Conservation (phyloP, 2,888 invertebrate genomes). For the Drosophila helvetica region DNA sequence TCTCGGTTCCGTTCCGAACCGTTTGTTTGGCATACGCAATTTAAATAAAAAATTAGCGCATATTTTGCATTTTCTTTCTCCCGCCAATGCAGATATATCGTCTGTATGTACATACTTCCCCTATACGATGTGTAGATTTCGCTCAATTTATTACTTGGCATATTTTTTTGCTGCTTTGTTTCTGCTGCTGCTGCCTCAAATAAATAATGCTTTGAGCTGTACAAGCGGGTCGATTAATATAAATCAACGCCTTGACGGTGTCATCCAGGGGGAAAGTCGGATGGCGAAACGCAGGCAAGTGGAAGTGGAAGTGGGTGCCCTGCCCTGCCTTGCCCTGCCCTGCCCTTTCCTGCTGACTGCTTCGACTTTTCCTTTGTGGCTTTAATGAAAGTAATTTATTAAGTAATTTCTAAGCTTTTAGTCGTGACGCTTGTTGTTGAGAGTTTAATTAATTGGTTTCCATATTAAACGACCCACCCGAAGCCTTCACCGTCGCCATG, state of each 20-base stretch:
- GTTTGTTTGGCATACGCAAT: slow-evolving; percentile 59
- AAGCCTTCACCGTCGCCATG: slow-evolving; percentile 51
- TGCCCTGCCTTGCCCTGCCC: slow-evolving; percentile 1
- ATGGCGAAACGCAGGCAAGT: neutral
- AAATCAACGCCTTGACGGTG: slow-evolving; percentile 70
- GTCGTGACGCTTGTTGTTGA: slow-evolving; percentile 71
- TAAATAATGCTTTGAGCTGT: slow-evolving; percentile 71
- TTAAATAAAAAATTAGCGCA: slow-evolving; percentile 54
- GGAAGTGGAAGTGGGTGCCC: slow-evolving; percentile 23
- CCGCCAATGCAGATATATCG: slow-evolving; percentile 8
- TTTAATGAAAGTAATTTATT: slow-evolving; percentile 77
- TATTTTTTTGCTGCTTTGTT: slow-evolving; percentile 60
- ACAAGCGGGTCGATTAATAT: slow-evolving; percentile 69
- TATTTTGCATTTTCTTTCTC: slow-evolving; percentile 35
- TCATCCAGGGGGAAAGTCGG: slow-evolving; percentile 50
- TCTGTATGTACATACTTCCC: neutral
- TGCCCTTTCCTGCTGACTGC: neutral
- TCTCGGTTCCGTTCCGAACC: slow-evolving; percentile 34
- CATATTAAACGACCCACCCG: slow-evolving; percentile 65
- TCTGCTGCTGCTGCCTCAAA: slow-evolving; percentile 51
- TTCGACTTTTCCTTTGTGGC: slow-evolving; percentile 70
- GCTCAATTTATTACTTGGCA: slow-evolving; percentile 67
- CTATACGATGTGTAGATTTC: slow-evolving; percentile 36
- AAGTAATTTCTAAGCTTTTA: slow-evolving; percentile 76
- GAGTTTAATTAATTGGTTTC: slow-evolving; percentile 73